Conservation (phyloP, 2,797 vertebrate genomes). For the Darevskia mixta region DNA sequence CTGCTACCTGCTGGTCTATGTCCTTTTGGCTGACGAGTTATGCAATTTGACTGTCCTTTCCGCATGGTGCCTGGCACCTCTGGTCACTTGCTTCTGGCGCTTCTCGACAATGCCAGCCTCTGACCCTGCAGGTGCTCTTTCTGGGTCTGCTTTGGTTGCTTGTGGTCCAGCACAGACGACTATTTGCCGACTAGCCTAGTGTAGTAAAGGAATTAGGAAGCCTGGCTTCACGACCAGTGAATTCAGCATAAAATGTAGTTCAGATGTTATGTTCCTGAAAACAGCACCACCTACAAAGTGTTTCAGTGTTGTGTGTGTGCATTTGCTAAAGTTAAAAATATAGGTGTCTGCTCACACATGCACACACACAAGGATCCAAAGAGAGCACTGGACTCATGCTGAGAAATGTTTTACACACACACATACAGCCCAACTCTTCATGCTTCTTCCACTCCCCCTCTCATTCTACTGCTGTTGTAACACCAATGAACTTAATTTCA, state of each 20-base stretch:
- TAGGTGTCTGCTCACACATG: background rate
- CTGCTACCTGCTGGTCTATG: background rate
- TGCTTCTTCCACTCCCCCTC: constrained; percentile 44
- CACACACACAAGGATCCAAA: constrained; percentile 34
- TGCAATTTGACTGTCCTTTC: background rate
- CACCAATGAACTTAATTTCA: constrained; percentile 67
- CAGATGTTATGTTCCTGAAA: constrained; percentile 56
- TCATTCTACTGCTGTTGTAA: constrained; percentile 50
- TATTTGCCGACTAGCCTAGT: constrained; percentile 71
- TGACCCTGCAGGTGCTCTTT: background rate
- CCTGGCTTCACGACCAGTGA: constrained; percentile 48
- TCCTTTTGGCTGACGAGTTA: background rate
- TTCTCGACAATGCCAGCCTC: background rate
- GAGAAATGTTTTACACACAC: constrained; percentile 15
- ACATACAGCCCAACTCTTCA: constrained; percentile 38
- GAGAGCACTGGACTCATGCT: constrained; percentile 34
- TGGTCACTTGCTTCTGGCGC: too few species aligned
- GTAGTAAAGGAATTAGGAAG: constrained; percentile 22
- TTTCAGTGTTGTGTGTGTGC: constrained; percentile 36
- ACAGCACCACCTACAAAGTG: constrained; percentile 45
- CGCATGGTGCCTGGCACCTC: background rate
- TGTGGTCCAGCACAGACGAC: constrained; percentile 11
- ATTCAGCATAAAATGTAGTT: constrained; percentile 23
- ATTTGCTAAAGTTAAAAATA: constrained; percentile 53
- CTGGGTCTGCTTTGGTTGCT: background rate